Evolutionary conservation across 2,797 vertebrate species (phyloP).

Genomic region (Hafferia zeledoni): DNA sequence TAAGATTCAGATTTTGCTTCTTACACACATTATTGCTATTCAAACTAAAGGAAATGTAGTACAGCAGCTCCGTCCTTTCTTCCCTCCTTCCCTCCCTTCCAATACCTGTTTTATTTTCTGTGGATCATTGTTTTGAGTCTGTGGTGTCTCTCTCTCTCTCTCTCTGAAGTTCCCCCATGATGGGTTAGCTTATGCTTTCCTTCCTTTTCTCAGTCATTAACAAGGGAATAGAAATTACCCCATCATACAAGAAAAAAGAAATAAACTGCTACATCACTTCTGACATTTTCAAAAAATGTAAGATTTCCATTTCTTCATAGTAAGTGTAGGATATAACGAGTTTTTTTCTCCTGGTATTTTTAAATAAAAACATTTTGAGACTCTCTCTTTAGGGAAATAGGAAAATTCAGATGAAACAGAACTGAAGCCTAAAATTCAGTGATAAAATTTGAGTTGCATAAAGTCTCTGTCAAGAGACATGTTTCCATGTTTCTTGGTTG

Average conservation of each 20-base stretch:
- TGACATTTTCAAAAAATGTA: background rate
- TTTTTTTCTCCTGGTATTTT: background rate
- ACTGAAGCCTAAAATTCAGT: background rate
- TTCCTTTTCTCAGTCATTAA: too few species aligned
- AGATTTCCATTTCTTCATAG: background rate
- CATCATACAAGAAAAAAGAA: too few species aligned
- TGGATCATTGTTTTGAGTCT: background rate
- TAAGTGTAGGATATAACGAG: background rate
- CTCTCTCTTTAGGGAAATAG: background rate
- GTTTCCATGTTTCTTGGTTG: background rate
- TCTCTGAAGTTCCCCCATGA: background rate
- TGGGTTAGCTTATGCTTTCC: too few species aligned
- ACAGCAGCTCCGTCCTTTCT: background rate
- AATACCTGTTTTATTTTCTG: background rate
- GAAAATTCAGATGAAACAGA: background rate
- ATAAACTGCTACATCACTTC: background rate
- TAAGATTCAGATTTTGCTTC: background rate
- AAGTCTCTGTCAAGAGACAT: background rate
- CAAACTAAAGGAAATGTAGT: background rate
- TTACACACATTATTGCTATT: background rate
- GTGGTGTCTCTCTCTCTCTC: background rate
- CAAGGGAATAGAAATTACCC: too few species aligned
- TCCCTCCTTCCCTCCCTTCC: fast-evolving
- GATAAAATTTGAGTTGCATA: background rate
- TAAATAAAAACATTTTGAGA: background rate